A percentile compares a stretch with the other conserved stretches of the same genome.
phyloP scores from a whole-genome alignment of 2,888 invertebrate genomes.

The Tricholauxania praeusta region DNA sequence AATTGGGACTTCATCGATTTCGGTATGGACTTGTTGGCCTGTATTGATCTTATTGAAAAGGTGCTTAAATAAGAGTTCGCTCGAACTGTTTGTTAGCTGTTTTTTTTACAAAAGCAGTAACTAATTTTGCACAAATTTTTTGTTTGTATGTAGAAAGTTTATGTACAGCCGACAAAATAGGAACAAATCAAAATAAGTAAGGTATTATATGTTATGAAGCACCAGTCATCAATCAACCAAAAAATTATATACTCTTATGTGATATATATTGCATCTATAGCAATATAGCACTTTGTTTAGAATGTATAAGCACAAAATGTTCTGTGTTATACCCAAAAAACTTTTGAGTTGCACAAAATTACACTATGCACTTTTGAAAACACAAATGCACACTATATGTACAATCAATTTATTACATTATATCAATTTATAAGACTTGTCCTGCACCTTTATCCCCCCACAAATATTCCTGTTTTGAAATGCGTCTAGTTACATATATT shows the following conservation, averaged over 20 bases:
- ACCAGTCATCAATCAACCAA: neutral
- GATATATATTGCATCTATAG: too few relatives aligned
- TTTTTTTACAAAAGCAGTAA: neutral
- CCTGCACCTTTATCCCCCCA: neutral
- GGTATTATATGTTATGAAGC: neutral
- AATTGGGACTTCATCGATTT: slow-evolving; percentile 99
- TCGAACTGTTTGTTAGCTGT: neutral
- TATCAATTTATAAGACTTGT: neutral
- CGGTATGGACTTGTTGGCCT: slow-evolving; percentile 98
- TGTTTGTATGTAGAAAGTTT: slow-evolving; percentile 2
- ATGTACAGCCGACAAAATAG: neutral
- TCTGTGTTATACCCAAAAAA: too few relatives aligned
- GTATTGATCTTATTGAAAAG: slow-evolving; percentile 99
- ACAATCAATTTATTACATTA: too few relatives aligned
- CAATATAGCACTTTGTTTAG: too few relatives aligned
- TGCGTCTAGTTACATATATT: too few relatives aligned
- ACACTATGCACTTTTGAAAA: too few relatives aligned
- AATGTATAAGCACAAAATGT: too few relatives aligned
- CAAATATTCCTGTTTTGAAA: too few relatives aligned
- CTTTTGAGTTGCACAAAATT: too few relatives aligned
- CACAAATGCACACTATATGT: too few relatives aligned
- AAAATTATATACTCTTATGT: too few relatives aligned
- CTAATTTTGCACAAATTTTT: slow-evolving; percentile 30
- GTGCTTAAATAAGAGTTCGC: slow-evolving; percentile 68
- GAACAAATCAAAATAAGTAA: slow-evolving; percentile 10